Evolutionary conservation across 2,113 vertebrate genomes (phyloP), one percentile per base, ranked within the genome.

Genomic region (Lagopus muta): DNA sequence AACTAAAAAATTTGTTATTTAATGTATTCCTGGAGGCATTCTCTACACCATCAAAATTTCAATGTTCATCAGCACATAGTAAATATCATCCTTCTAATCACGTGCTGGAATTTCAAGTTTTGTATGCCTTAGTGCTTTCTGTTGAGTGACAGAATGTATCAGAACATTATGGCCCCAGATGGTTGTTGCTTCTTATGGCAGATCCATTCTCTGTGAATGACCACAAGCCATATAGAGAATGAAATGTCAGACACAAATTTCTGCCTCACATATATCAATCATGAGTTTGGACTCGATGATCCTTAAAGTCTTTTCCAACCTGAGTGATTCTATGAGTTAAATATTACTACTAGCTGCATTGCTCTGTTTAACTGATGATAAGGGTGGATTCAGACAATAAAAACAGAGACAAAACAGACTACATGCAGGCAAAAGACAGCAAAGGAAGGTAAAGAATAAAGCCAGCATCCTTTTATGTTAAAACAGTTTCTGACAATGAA

Each of bases 341-440:
- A 91, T 90, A 72, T 82, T 83, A 89, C 57, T 32, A 28, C 55
- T 89, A 55, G 45, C 55, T 92, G 75, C 87, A 92, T 64, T 85
- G 45, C 43, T 91, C 21, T 70, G 52, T 69, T 74, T 92, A 84
- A 84, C 50, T 91, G 74, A 87, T 73, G 54, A 89, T 42, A 87
- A 62, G 45, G 38, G n/a, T 80, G 58, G 32, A 34, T 76, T 82
- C 36, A 95, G 84, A 50, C 74, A 91, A 73, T 71, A 18, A 82
- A 89, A 87, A 87, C 7, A 66, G 82, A 76, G 54, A 34, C 1
- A 10, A 85, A 94, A 61, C 71, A 90, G 67, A 55, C 64, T 66
- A 45, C 72, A 54, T 38, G 34, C 45, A 80, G 67, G n/a, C 71
- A 88, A 67, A 54, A 87, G 60, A 74, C 4, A 58, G 28, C 64